Conservation (phyloP, 2,888 invertebrate genomes). For the Folsomia manolachei region DNA sequence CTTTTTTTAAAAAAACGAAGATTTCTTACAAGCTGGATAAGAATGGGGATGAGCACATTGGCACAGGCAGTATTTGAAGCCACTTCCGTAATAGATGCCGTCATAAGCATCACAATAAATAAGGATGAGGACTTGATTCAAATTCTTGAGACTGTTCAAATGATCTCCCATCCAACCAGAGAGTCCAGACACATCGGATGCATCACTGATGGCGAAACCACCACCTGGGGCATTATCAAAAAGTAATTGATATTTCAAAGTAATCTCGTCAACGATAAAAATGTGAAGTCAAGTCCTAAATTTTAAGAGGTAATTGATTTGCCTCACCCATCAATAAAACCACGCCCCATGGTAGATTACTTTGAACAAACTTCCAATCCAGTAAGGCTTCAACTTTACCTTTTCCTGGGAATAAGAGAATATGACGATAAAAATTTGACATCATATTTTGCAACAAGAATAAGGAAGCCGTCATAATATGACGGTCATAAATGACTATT, state of each 20-base stretch:
- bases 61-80: constrained; percentile 88
- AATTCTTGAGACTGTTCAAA: constrained; percentile 64
- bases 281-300: no score
- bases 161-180: constrained; percentile 71
- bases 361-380: constrained; percentile 75
- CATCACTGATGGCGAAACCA: constrained; percentile 86
- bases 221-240: constrained; percentile 65
- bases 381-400: constrained; percentile 23
- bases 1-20: neutral
- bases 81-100: constrained; percentile 80
- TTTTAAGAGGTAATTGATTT: no score
- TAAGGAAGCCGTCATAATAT: no score
- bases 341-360: constrained; percentile 78
- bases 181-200: constrained; percentile 74
- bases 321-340: constrained; percentile 45
- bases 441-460: no score
- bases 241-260: neutral
- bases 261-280: constrained; percentile 12
- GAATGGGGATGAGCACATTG: constrained; percentile 79
- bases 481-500: no score
- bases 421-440: no score
- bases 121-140: constrained; percentile 66
- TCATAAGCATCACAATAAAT: constrained; percentile 72
- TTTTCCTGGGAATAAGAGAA: neutral
- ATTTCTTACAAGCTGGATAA: constrained; percentile 68